A percentile compares a stretch with the other conserved stretches of the same genome.
Conservation (phyloP, 1,140 invertebrate genomes). For the Liolophura sinensis region DNA sequence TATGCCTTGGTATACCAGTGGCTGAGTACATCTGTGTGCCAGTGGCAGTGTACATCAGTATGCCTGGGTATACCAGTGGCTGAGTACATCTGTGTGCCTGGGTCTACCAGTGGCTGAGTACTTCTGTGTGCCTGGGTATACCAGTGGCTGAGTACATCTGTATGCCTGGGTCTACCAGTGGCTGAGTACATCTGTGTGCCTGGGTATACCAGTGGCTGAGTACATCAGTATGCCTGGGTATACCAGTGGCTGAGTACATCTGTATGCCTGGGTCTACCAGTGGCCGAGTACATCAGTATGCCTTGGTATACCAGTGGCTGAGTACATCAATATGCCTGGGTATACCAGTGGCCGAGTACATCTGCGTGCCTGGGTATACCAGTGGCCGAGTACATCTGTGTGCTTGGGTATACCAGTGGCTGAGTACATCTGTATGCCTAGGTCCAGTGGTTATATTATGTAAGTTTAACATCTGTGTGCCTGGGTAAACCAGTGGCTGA, state of each 20-base stretch:
- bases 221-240: not conserved
- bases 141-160: slow-evolving; percentile 3
- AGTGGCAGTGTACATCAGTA: not conserved
- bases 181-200: slow-evolving; percentile 3
- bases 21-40: not conserved
- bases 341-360: too few relatives aligned
- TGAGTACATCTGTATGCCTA: too few relatives aligned
- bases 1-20: not conserved
- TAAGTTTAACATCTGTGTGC: too few relatives aligned
- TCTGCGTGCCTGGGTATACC: too few relatives aligned
- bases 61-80: not conserved
- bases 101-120: not conserved
- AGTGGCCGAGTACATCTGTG: too few relatives aligned
- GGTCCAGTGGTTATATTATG: too few relatives aligned
- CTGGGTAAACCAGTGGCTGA: too few relatives aligned
- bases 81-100: not conserved
- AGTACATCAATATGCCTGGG: too few relatives aligned
- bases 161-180: slow-evolving; percentile 2
- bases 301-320: too few relatives aligned
- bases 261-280: too few relatives aligned
- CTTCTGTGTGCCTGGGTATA: not conserved
- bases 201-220: slow-evolving; percentile 8
- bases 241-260: not conserved
- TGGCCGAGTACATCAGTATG: too few relatives aligned
- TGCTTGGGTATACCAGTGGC: too few relatives aligned